Percentiles rank a stretch among this genome's conserved stretches.
Evolutionary conservation across 1,140 invertebrate genomes (phyloP).

Genomic region (Macrotrachela quadricornifera): DNA sequence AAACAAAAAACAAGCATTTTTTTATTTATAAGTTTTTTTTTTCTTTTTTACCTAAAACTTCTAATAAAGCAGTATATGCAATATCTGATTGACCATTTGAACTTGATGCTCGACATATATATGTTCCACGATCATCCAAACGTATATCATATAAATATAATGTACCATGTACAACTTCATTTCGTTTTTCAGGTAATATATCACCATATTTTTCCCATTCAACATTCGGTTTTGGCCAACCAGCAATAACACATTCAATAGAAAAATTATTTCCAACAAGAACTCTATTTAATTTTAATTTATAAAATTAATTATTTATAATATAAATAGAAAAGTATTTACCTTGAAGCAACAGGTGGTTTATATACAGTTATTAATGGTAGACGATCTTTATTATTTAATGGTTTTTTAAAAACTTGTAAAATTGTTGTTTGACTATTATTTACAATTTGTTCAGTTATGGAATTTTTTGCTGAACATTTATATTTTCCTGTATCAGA

Average conservation of each 20-base stretch:
- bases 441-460: conserved; percentile 11
- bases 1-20: conserved; percentile 6
- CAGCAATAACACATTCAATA: conserved; percentile 7
- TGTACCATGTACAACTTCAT: conserved; percentile 31
- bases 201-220: conserved; percentile 7
- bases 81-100: conserved; percentile 12
- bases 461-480: conserved; percentile 15
- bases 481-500: conserved; percentile 14
- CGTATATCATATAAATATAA: conserved; percentile 41
- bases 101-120: conserved; percentile 40
- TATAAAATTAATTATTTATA: background rate
- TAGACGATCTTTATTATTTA: conserved; percentile 8
- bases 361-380: background rate
- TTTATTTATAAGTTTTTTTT: conserved; percentile 1
- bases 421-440: conserved; percentile 10
- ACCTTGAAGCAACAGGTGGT: background rate
- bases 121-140: conserved; percentile 43
- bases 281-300: conserved; percentile 1
- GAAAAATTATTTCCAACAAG: background rate
- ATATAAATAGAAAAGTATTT: background rate
- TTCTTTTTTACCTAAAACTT: conserved; percentile 17
- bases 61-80: conserved; percentile 13
- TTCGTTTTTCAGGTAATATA: background rate
- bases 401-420: conserved; percentile 15
- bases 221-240: background rate